A percentile compares a stretch with the other conserved stretches of the same genome.
Evolutionary conservation across 2,888 invertebrate genomes (phyloP).

Genomic region (Agonopterix subpropinquella): DNA sequence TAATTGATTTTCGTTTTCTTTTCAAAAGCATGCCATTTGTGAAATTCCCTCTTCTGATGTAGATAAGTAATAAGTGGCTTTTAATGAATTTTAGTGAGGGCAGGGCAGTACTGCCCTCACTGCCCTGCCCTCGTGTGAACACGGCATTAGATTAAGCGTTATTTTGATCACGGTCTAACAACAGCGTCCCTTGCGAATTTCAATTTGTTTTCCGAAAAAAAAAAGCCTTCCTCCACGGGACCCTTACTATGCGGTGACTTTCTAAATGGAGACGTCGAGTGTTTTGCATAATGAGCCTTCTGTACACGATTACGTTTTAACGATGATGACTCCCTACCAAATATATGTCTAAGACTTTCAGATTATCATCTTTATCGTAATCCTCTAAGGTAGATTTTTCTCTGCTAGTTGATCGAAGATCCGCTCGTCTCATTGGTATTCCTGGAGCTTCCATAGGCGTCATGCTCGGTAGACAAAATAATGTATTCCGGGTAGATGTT

Average conservation of each 20-base stretch:
- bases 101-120: too few relatives aligned
- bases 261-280: constrained; percentile 42
- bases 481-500: constrained; percentile 42
- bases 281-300: constrained; percentile 61
- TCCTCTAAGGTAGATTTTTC: constrained; percentile 16
- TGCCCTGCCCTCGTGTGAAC: too few relatives aligned
- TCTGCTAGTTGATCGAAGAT: constrained; percentile 14
- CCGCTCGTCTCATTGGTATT: constrained; percentile 56
- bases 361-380: constrained; percentile 11
- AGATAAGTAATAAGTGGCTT: too few relatives aligned
- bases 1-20: too few relatives aligned
- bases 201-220: too few relatives aligned
- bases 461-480: constrained; percentile 57
- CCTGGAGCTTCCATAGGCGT: constrained; percentile 42
- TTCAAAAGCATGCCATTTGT: too few relatives aligned
- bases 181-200: too few relatives aligned
- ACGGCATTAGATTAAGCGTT: too few relatives aligned
- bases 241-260: constrained; percentile 24
- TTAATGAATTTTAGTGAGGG: too few relatives aligned
- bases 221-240: too few relatives aligned
- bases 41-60: too few relatives aligned
- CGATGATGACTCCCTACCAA: constrained; percentile 52
- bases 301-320: constrained; percentile 66
- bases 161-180: too few relatives aligned
- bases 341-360: constrained; percentile 15